A percentile compares a stretch with the other conserved stretches of the same genome.
These are phyloP conservation scores for Cosmia pyralina DNA, from an alignment of 2,888 invertebrate genomes.

Conservation along the genomic window DNA sequence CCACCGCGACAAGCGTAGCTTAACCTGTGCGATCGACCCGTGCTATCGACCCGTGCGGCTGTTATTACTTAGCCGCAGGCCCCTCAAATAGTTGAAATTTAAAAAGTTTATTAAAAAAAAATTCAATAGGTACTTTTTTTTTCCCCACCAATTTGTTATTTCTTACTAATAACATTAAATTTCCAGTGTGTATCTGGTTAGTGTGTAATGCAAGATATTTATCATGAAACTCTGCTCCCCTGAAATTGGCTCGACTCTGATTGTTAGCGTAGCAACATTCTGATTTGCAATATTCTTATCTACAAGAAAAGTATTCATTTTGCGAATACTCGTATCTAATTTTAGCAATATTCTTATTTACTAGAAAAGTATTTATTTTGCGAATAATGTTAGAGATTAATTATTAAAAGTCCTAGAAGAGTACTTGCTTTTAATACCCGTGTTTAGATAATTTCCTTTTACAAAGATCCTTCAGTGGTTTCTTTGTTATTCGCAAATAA, in stretches of 20 bases:
- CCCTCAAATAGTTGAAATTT: too few species aligned
- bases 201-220: background rate
- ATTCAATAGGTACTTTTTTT: too few species aligned
- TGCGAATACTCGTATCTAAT: background rate
- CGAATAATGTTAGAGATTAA: too few species aligned
- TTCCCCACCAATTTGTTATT: background rate
- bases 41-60: too few species aligned
- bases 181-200: background rate
- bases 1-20: too few species aligned
- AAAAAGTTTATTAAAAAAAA: too few species aligned
- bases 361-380: background rate
- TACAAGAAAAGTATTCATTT: constrained; percentile 2
- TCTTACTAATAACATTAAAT: background rate
- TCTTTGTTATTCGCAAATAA: background rate
- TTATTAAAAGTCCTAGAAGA: constrained; percentile 1
- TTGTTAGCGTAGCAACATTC: background rate
- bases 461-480: background rate
- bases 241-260: background rate
- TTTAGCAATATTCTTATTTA: too few species aligned
- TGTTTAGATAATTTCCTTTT: background rate
- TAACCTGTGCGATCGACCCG: too few species aligned
- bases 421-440: background rate
- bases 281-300: background rate
- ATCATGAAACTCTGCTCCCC: background rate
- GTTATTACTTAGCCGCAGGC: too few species aligned